Conservation (phyloP, 2,113 vertebrate species). For the Gobio gobio region DNA sequence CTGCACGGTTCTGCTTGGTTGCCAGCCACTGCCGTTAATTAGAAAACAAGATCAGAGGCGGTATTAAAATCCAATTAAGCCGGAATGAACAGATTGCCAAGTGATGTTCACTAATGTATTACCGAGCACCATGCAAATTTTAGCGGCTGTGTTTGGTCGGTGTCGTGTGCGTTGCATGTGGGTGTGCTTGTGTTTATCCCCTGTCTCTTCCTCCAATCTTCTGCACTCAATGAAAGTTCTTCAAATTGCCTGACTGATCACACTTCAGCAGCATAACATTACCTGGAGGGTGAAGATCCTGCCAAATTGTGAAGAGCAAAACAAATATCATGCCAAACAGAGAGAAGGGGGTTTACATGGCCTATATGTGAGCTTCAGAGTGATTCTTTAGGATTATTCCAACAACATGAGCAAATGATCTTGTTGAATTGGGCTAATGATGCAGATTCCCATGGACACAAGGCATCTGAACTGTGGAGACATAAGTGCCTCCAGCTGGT, state of each 20-base stretch:
- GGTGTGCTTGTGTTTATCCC: slow-evolving; percentile 51
- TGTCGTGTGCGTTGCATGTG: slow-evolving; percentile 52
- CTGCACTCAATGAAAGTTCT: slow-evolving; percentile 67
- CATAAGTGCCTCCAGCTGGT: slow-evolving; percentile 83
- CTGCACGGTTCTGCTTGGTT: slow-evolving; percentile 83
- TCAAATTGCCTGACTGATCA: slow-evolving; percentile 70
- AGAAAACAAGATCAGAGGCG: slow-evolving; percentile 99
- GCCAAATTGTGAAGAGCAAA: slow-evolving; percentile 47
- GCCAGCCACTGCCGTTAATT: slow-evolving; percentile 84
- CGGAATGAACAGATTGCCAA: slow-evolving; percentile 99
- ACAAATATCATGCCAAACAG: slow-evolving; percentile 44
- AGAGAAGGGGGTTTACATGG: slow-evolving; percentile 42
- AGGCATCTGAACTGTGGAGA: slow-evolving; percentile 72
- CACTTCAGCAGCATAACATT: slow-evolving; percentile 43
- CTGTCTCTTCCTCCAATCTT: slow-evolving; percentile 63
- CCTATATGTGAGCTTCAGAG: slow-evolving; percentile 36
- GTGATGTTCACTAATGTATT: slow-evolving; percentile 99
- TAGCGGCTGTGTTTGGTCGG: slow-evolving; percentile 74
- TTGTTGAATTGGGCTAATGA: slow-evolving; percentile 58
- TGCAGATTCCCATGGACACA: slow-evolving; percentile 52
- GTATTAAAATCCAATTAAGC: slow-evolving; percentile 99
- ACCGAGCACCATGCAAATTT: slow-evolving; percentile 85
- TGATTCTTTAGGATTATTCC: slow-evolving; percentile 54
- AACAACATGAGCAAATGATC: slow-evolving; percentile 53
- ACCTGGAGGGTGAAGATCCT: slow-evolving; percentile 50